These are phyloP conservation scores for Okamejei kenojei DNA, from an alignment of 2,797 vertebrate species.

Conservation along the genomic window DNA sequence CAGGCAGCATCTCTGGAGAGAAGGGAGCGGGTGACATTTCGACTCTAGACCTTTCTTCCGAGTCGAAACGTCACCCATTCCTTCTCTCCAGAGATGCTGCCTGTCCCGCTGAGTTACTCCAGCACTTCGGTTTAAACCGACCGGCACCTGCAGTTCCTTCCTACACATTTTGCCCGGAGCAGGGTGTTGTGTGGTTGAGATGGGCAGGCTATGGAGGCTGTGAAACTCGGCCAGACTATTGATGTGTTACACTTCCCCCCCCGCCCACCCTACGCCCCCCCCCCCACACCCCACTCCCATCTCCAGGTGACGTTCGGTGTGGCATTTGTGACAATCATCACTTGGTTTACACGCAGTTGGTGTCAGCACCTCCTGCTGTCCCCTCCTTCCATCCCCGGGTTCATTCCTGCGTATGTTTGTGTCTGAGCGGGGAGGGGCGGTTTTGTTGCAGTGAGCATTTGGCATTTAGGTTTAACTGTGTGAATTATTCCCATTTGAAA, in stretches of 20 bases:
- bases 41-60: no score
- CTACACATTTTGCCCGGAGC: no score
- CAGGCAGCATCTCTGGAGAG: no score
- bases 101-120: no score
- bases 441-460: slow-evolving; percentile 2
- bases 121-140: no score
- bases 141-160: no score
- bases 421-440: neutral
- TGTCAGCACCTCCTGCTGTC: neutral
- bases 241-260: neutral
- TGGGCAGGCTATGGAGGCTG: neutral
- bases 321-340: slow-evolving; percentile 5
- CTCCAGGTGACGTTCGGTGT: neutral
- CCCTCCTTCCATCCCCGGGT: neutral
- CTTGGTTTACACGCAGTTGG: slow-evolving; percentile 4
- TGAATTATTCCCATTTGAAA: slow-evolving; percentile 12
- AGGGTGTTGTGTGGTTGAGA: neutral
- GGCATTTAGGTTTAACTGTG: no score
- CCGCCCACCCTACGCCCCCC: no score
- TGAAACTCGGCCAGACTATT: neutral
- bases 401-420: no score
- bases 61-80: no score
- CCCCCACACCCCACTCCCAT: neutral
- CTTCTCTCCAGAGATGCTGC: no score
- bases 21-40: no score